phyloP scores from a whole-genome alignment of 2,113 vertebrate genomes.

The Bos javanicus region DNA sequence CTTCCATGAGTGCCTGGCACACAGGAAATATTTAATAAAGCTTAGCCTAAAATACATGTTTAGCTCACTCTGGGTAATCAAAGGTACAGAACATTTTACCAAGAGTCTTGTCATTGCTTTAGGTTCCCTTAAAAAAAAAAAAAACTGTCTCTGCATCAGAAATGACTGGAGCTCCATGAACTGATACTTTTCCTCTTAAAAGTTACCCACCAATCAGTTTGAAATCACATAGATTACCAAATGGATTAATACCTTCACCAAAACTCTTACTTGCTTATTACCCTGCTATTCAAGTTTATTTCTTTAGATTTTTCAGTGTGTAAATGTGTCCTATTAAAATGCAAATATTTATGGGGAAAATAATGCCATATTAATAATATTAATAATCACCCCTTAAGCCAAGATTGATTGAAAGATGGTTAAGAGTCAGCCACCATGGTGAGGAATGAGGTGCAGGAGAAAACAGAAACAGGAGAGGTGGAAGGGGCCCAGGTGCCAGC shows the following conservation, averaged over 20 bases:
- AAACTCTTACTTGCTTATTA: background rate
- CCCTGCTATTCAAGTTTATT: background rate
- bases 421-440: background rate
- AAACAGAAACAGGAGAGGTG: background rate
- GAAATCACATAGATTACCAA: background rate
- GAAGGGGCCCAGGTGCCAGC: background rate
- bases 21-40: background rate
- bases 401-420: background rate
- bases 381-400: background rate
- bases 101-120: background rate
- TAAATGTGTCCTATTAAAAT: background rate
- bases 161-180: background rate
- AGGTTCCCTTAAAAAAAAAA: background rate
- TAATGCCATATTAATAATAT: background rate
- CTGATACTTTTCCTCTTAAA: background rate
- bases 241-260: background rate
- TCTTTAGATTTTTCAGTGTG: background rate
- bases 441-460: background rate
- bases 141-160: background rate
- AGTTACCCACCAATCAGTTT: background rate
- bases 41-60: background rate
- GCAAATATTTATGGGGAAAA: background rate
- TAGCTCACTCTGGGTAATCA: background rate
- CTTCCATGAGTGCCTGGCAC: background rate
- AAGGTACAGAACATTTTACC: background rate